Percentiles rank a stretch among this genome's conserved stretches.
phyloP scores from a whole-genome alignment of 2,888 invertebrate species.

The Pterostichus niger region DNA sequence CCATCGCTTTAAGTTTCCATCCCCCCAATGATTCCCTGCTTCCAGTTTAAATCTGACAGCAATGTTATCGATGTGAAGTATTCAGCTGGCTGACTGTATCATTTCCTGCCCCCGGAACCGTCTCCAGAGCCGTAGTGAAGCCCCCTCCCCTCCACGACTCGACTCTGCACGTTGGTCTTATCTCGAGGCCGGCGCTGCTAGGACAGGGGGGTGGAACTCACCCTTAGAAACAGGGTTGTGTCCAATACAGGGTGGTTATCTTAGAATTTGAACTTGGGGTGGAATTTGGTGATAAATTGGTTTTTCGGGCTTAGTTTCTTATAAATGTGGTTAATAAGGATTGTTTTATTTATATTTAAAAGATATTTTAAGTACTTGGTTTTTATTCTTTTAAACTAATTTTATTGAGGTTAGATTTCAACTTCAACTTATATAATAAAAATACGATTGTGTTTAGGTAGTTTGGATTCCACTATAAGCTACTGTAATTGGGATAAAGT shows the following conservation, averaged over 20 bases:
- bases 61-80: background rate
- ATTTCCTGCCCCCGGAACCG: background rate
- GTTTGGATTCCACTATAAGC: too few species aligned
- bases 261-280: constrained; percentile 2
- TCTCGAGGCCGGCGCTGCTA: constrained; percentile 31
- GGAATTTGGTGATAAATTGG: background rate
- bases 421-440: too few species aligned
- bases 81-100: constrained; percentile 34
- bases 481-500: too few species aligned
- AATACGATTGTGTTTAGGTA: too few species aligned
- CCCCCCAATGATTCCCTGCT: background rate
- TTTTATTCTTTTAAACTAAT: too few species aligned
- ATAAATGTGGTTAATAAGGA: too few species aligned
- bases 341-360: too few species aligned
- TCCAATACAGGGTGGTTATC: constrained; percentile 15
- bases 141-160: constrained; percentile 16
- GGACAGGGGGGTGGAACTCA: background rate
- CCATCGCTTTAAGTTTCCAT: constrained; percentile 56
- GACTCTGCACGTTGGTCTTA: constrained; percentile 39
- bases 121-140: constrained; percentile 26
- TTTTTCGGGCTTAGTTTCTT: too few species aligned
- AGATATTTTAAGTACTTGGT: too few species aligned
- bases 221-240: constrained; percentile 2
- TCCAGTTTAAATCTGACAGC: background rate
- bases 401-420: too few species aligned